phyloP scores from a whole-genome alignment of 2,797 vertebrate genomes.

The Cossypha heuglini region DNA sequence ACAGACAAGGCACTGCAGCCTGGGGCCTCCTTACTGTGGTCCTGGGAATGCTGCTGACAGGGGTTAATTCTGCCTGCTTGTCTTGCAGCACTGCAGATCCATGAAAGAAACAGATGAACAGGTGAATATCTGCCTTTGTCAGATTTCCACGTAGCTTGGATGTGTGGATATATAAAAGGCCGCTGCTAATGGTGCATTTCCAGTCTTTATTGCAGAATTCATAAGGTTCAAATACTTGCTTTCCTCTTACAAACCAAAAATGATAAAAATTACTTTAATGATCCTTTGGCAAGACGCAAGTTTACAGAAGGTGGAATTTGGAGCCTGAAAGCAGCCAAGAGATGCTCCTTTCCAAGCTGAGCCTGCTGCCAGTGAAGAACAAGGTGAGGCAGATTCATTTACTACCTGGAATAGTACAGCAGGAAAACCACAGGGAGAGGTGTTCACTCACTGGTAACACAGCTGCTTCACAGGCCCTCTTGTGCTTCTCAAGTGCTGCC shows the following conservation, averaged over 20 bases:
- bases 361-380: not conserved
- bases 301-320: not conserved
- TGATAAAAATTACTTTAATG: not conserved
- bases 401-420: not conserved
- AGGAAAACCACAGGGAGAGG: not conserved
- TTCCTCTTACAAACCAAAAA: not conserved
- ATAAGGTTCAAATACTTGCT: not conserved
- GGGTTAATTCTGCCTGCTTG: not conserved
- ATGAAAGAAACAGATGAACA: not conserved
- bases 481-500: not conserved
- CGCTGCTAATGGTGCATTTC: not conserved
- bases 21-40: not conserved
- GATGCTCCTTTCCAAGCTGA: not conserved
- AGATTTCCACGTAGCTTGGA: not conserved
- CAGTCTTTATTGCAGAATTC: not conserved
- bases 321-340: not conserved
- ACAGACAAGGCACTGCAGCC: not conserved
- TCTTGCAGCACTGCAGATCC: not conserved
- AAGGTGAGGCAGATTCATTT: not conserved
- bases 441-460: not conserved
- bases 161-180: not conserved
- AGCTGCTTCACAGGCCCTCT: not conserved
- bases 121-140: not conserved
- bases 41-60: not conserved
- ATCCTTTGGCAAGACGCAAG: not conserved